These are phyloP conservation scores for Pseudomyrmex dendroicus DNA, from an alignment of 1,140 invertebrate species.

Conservation along the genomic window DNA sequence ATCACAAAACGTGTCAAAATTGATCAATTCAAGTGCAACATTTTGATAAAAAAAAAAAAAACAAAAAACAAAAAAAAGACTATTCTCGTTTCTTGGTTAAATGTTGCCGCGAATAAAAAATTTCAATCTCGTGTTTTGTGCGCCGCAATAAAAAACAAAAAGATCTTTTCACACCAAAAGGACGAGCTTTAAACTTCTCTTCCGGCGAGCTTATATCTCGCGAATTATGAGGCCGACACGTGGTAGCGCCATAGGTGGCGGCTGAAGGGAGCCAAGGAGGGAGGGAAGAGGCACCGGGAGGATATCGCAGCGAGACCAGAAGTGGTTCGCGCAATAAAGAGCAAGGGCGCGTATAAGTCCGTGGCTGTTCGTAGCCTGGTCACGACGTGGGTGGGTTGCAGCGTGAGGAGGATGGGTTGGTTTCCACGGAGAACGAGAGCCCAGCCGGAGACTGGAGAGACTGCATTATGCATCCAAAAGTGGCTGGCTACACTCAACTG, in stretches of 20 bases:
- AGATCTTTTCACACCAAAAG: slow-evolving; percentile 30
- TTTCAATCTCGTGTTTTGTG: no score
- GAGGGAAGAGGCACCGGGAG: no score
- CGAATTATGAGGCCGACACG: slow-evolving; percentile 71
- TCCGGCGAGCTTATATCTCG: slow-evolving; percentile 68
- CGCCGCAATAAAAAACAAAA: background rate
- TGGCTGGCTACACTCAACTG: slow-evolving; percentile 62
- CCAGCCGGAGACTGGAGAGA: slow-evolving; percentile 67
- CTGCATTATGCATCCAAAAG: slow-evolving; percentile 80
- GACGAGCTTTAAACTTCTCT: slow-evolving; percentile 58
- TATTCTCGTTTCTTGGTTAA: no score
- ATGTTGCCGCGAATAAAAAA: no score
- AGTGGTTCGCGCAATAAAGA: slow-evolving; percentile 49
- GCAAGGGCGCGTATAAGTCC: slow-evolving; percentile 59
- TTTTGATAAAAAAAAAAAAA: no score
- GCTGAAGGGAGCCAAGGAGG: background rate
- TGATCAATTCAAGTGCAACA: no score
- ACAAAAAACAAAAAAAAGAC: no score
- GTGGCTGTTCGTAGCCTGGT: slow-evolving; percentile 74
- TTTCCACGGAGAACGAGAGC: slow-evolving; percentile 22
- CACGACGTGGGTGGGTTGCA: slow-evolving; percentile 65
- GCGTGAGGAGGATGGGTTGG: slow-evolving; percentile 3
- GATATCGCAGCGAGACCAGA: background rate
- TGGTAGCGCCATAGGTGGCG: slow-evolving; percentile 50
- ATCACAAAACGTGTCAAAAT: no score